Evolutionary conservation across 2,888 invertebrate species (phyloP).

Genomic region (Macropis europaea): DNA sequence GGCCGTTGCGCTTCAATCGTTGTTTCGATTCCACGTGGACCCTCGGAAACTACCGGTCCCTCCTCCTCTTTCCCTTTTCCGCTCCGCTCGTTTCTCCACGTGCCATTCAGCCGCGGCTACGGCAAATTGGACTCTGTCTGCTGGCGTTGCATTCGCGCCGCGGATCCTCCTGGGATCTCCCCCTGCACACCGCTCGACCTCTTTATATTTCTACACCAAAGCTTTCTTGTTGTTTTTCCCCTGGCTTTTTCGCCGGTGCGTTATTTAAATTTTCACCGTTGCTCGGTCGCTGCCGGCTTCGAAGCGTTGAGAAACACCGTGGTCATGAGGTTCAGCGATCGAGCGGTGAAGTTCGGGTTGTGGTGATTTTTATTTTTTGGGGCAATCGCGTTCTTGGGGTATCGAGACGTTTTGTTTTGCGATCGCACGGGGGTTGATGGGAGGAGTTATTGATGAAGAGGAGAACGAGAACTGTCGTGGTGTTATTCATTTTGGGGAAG

Average conservation of each 20-base stretch:
- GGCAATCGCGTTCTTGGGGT: too few relatives aligned
- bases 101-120: constrained; percentile 19
- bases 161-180: constrained; percentile 14
- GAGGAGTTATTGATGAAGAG: too few relatives aligned
- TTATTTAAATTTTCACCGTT: constrained; percentile 30
- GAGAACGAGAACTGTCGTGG: too few relatives aligned
- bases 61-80: neutral
- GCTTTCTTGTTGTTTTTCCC: neutral
- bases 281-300: neutral
- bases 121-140: constrained; percentile 39
- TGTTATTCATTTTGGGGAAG: too few relatives aligned
- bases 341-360: constrained; percentile 5
- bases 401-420: too few relatives aligned
- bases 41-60: neutral
- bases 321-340: too few relatives aligned
- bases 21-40: constrained; percentile 31
- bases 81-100: constrained; percentile 3
- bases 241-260: neutral
- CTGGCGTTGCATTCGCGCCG: constrained; percentile 21
- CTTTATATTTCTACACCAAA: constrained; percentile 23
- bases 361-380: too few relatives aligned
- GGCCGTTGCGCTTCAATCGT: constrained; percentile 20
- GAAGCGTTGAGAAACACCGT: too few relatives aligned
- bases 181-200: neutral
- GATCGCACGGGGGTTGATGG: too few relatives aligned